Percentiles rank a stretch among this genome's conserved stretches.
Evolutionary conservation across 1,140 invertebrate genomes (phyloP).

Genomic region (Delia radicum): DNA sequence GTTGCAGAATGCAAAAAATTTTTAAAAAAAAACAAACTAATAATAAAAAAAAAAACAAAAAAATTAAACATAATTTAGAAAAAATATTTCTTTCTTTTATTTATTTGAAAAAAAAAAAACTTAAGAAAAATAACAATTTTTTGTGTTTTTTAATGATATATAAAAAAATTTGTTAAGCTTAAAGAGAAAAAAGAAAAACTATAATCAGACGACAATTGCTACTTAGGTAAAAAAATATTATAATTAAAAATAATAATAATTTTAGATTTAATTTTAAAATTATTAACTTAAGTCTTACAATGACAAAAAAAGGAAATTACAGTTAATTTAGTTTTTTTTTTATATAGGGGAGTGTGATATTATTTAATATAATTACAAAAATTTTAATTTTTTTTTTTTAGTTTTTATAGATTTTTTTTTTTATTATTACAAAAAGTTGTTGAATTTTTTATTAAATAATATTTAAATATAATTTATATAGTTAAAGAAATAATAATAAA

Average conservation of each 20-base stretch:
- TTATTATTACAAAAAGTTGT: slow-evolving; percentile 5
- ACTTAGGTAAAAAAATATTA: not conserved
- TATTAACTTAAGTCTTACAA: not conserved
- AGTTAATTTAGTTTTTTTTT: not conserved
- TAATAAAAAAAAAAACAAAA: not conserved
- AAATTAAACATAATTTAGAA: not conserved
- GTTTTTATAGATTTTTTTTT: not conserved
- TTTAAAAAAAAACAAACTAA: not conserved
- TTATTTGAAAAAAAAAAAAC: slow-evolving; percentile 7
- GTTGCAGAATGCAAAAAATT: not conserved
- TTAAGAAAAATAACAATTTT: slow-evolving; percentile 12
- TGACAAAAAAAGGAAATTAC: not conserved
- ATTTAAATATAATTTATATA: slow-evolving; percentile 7
- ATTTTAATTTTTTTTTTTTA: not conserved
- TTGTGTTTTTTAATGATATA: not conserved
- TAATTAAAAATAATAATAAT: not conserved
- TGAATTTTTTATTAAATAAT: slow-evolving; percentile 12
- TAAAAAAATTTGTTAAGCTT: not conserved
- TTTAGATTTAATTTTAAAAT: not conserved
- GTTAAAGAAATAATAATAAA: slow-evolving; percentile 15
- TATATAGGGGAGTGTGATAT: not conserved
- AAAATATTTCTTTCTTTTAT: not conserved
- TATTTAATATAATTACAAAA: not conserved
- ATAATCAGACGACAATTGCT: too few species aligned
- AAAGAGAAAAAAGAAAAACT: not conserved